Conservation (phyloP, 2,797 vertebrate genomes). For the Enteromius treurensis region DNA sequence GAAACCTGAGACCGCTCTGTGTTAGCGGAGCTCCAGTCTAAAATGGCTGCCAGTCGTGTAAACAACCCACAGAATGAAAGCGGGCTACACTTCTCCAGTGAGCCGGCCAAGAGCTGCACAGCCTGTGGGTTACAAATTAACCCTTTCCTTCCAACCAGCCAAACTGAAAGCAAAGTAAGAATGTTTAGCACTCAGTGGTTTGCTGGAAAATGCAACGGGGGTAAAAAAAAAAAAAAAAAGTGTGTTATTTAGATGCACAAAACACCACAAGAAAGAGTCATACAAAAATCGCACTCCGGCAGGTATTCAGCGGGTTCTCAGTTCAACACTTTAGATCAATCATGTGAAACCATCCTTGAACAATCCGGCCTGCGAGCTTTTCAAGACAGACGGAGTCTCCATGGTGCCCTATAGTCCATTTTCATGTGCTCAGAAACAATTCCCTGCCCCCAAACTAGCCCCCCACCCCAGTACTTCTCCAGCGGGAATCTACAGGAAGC, state of each 20-base stretch:
- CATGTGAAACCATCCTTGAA: conserved; percentile 59
- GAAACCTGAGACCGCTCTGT: conserved; percentile 63
- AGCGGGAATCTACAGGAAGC: conserved; percentile 63
- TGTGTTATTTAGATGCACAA: neutral
- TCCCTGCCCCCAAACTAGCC: conserved; percentile 43
- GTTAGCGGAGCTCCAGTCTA: conserved; percentile 64
- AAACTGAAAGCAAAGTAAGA: conserved; percentile 18
- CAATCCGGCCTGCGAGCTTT: conserved; percentile 56
- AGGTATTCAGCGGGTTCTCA: conserved; percentile 42
- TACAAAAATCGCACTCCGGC: conserved; percentile 40
- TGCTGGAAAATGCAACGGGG: neutral
- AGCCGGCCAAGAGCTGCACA: conserved; percentile 59
- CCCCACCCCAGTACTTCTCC: conserved; percentile 27
- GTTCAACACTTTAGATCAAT: conserved; percentile 55
- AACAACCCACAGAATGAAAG: conserved; percentile 69
- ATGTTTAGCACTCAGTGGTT: conserved; percentile 5
- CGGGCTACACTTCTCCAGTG: conserved; percentile 65
- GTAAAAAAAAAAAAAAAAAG: neutral
- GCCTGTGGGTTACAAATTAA: conserved; percentile 52
- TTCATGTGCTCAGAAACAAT: conserved; percentile 53
- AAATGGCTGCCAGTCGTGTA: conserved; percentile 72
- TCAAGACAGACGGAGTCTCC: conserved; percentile 54
- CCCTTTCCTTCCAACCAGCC: conserved; percentile 50
- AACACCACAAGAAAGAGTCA: neutral
- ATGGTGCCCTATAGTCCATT: conserved; percentile 58